These are phyloP conservation scores for Oryzias curvinotus DNA, from an alignment of 2,113 vertebrate species.

Conservation along the genomic window DNA sequence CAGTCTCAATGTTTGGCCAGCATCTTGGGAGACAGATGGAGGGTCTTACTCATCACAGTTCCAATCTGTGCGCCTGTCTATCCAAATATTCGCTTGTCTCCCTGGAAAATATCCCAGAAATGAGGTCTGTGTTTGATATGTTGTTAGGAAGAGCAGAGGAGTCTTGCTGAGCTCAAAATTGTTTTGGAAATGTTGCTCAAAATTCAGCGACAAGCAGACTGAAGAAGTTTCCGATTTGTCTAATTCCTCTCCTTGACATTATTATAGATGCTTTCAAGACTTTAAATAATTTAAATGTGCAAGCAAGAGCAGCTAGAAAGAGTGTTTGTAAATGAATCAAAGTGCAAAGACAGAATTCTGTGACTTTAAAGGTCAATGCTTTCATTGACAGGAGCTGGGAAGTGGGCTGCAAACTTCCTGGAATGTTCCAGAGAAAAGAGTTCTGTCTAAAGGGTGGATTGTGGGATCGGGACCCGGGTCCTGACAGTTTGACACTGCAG, in stretches of 20 bases:
- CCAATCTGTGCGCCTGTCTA: constrained; percentile 23
- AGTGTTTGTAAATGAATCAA: background rate
- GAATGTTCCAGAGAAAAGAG: constrained; percentile 68
- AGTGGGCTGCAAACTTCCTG: constrained; percentile 50
- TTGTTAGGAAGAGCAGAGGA: constrained; percentile 42
- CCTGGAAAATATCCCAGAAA: constrained; percentile 55
- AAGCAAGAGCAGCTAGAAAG: too few relatives aligned
- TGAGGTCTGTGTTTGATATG: constrained; percentile 56
- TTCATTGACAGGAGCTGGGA: constrained; percentile 54
- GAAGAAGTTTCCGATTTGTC: too few relatives aligned
- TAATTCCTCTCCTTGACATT: too few relatives aligned
- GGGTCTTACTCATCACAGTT: constrained; percentile 30
- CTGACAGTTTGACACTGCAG: constrained; percentile 52
- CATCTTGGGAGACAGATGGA: constrained; percentile 42
- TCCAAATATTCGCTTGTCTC: constrained; percentile 16
- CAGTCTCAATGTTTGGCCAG: constrained; percentile 15
- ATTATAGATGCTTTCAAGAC: too few relatives aligned
- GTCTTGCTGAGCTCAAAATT: constrained; percentile 51
- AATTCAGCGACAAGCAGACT: background rate
- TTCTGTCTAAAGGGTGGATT: constrained; percentile 57
- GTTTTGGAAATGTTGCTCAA: constrained; percentile 16
- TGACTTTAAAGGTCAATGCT: constrained; percentile 60
- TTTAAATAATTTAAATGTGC: too few relatives aligned
- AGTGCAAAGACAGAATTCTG: constrained; percentile 13
- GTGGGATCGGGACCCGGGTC: constrained; percentile 38